These are phyloP conservation scores for Paramisgurnus dabryanus DNA, from an alignment of 2,113 vertebrate genomes.

Conservation along the genomic window DNA sequence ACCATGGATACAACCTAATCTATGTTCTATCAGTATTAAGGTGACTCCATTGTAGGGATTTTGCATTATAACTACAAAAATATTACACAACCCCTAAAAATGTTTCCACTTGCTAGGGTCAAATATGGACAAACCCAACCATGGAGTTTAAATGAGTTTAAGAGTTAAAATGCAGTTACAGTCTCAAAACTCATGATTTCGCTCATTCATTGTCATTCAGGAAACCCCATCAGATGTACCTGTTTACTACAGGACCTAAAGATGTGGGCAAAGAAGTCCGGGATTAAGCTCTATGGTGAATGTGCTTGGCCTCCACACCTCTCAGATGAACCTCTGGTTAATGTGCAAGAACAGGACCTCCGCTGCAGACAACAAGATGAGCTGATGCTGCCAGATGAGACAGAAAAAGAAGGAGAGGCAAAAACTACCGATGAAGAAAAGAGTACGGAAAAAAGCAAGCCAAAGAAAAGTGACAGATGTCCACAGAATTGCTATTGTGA, in stretches of 20 bases:
- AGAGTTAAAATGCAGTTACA: too few species aligned
- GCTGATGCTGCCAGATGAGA: conserved; percentile 75
- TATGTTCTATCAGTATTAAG: too few species aligned
- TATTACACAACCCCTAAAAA: too few species aligned
- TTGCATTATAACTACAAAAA: too few species aligned
- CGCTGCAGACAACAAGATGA: conserved; percentile 74
- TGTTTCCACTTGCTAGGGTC: too few species aligned
- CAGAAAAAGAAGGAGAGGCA: conserved; percentile 31
- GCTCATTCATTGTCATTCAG: conserved; percentile 15
- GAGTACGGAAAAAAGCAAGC: conserved; percentile 65
- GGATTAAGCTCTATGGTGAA: conserved; percentile 72
- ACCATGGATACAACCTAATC: conserved; percentile 6
- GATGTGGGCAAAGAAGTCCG: conserved; percentile 72
- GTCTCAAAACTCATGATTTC: not conserved
- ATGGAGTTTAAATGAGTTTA: too few species aligned
- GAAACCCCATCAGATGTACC: conserved; percentile 86
- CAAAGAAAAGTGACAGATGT: conserved; percentile 70
- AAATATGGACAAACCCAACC: too few species aligned
- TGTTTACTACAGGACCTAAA: conserved; percentile 83
- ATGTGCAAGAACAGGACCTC: conserved; percentile 75
- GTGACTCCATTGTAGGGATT: too few species aligned
- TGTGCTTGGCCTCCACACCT: conserved; percentile 77
- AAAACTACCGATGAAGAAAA: conserved; percentile 56
- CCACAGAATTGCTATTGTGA: conserved; percentile 80
- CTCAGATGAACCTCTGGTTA: conserved; percentile 78